Percentiles rank a stretch among this genome's conserved stretches.
Evolutionary conservation across 1,140 invertebrate species (phyloP).

Genomic region (Nebria ingens): DNA sequence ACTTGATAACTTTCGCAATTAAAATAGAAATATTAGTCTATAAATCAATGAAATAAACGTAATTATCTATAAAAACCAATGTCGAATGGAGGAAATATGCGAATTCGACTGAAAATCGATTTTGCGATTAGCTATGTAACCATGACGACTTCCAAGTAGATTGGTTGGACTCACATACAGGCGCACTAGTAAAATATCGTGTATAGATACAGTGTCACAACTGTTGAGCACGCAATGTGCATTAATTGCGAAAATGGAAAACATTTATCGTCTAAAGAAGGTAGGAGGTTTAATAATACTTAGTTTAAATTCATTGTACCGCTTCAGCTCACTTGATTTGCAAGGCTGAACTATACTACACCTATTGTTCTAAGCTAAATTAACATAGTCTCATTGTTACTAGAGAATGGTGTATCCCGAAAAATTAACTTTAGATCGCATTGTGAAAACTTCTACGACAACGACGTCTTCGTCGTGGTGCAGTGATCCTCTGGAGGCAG

Average conservation of each 20-base stretch:
- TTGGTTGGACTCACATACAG: background rate
- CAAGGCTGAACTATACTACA: constrained; percentile 10
- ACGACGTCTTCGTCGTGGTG: constrained; percentile 28
- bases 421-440: constrained; percentile 28
- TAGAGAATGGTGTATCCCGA: constrained; percentile 36
- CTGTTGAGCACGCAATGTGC: constrained; percentile 23
- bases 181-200: too few relatives aligned
- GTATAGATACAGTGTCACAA: background rate
- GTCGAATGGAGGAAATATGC: too few relatives aligned
- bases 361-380: background rate
- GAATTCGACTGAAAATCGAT: too few relatives aligned
- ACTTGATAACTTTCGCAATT: too few relatives aligned
- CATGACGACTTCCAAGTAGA: background rate
- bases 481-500: constrained; percentile 24
- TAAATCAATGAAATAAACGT: too few relatives aligned
- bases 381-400: too few relatives aligned
- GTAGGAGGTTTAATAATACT: constrained; percentile 28
- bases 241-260: constrained; percentile 32
- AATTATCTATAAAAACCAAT: too few relatives aligned
- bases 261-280: constrained; percentile 34
- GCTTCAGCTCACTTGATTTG: constrained; percentile 11
- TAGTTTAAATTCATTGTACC: constrained; percentile 14
- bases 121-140: too few relatives aligned
- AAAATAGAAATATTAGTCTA: too few relatives aligned
- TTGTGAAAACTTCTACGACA: constrained; percentile 20